Evolutionary conservation across 2,888 invertebrate genomes (phyloP).

Genomic region (Chaitophorus viminalis): DNA sequence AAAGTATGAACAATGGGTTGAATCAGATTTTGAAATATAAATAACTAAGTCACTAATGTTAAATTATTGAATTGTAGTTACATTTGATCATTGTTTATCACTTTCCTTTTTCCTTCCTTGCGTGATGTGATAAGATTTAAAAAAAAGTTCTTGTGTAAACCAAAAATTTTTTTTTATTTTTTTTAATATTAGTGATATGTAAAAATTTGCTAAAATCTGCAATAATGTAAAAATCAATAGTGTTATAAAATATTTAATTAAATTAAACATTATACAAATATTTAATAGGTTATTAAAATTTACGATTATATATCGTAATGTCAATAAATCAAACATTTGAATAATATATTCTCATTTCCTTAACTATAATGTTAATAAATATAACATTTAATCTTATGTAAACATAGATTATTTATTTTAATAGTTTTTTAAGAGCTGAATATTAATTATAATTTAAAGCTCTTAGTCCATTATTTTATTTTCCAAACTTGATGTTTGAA

Average conservation of each 20-base stretch:
- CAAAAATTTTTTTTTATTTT: neutral
- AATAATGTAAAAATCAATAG: neutral
- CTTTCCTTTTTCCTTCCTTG: slow-evolving; percentile 35
- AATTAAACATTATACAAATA: neutral
- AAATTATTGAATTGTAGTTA: slow-evolving; percentile 37
- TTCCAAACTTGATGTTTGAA: neutral
- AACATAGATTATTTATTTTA: slow-evolving; percentile 27
- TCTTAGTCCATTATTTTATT: neutral
- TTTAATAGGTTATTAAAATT: neutral
- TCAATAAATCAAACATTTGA: neutral
- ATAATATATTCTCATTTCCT: neutral
- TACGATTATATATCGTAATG: neutral
- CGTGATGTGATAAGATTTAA: neutral
- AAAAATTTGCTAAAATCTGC: neutral
- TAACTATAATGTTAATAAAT: neutral
- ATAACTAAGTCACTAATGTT: slow-evolving; percentile 56
- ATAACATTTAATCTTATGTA: slow-evolving; percentile 4
- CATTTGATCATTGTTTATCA: slow-evolving; percentile 14
- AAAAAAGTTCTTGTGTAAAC: neutral
- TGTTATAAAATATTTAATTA: neutral
- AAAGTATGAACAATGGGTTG: slow-evolving; percentile 50
- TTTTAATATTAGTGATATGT: neutral
- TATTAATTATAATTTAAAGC: neutral
- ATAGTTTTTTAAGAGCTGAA: slow-evolving; percentile 1
- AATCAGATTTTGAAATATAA: slow-evolving; percentile 59